Evolutionary conservation across 2,113 vertebrate species (phyloP).

Genomic region (Polypterus senegalus): DNA sequence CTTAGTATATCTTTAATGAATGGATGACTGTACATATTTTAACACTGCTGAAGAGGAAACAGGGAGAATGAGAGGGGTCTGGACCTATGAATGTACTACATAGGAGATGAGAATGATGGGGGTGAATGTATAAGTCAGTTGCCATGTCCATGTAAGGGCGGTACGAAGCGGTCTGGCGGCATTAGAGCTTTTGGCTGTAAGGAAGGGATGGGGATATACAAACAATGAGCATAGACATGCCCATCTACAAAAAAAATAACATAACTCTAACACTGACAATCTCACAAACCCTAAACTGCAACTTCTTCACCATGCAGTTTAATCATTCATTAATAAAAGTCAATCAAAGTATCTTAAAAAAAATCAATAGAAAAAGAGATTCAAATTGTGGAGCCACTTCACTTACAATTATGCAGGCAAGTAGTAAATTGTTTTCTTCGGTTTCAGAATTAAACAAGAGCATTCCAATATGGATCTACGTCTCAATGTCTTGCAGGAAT

Average conservation of each 20-base stretch:
- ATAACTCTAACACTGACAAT: slow-evolving; percentile 99
- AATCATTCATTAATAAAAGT: slow-evolving; percentile 38
- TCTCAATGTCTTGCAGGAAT: no score
- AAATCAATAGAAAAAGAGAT: slow-evolving; percentile 41
- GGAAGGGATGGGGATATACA: slow-evolving; percentile 99
- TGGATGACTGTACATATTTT: slow-evolving; percentile 79
- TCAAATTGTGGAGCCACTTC: slow-evolving; percentile 69
- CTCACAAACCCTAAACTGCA: slow-evolving; percentile 99
- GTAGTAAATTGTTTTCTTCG: not conserved
- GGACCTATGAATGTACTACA: slow-evolving; percentile 90
- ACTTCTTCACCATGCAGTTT: slow-evolving; percentile 98
- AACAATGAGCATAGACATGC: slow-evolving; percentile 99
- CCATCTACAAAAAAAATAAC: slow-evolving; percentile 95
- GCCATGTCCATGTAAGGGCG: slow-evolving; percentile 99
- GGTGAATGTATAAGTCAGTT: slow-evolving; percentile 97
- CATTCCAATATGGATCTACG: no score
- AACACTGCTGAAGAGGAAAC: slow-evolving; percentile 66
- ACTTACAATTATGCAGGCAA: slow-evolving; percentile 43
- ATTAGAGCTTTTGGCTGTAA: slow-evolving; percentile 99
- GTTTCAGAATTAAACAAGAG: no score
- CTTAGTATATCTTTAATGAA: slow-evolving; percentile 66
- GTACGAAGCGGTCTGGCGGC: slow-evolving; percentile 99
- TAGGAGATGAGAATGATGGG: slow-evolving; percentile 91
- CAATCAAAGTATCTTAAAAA: slow-evolving; percentile 39
- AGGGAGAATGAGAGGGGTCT: slow-evolving; percentile 35